These are phyloP conservation scores for Agapornis roseicollis DNA, from an alignment of 2,113 vertebrate genomes.

Conservation along the genomic window DNA sequence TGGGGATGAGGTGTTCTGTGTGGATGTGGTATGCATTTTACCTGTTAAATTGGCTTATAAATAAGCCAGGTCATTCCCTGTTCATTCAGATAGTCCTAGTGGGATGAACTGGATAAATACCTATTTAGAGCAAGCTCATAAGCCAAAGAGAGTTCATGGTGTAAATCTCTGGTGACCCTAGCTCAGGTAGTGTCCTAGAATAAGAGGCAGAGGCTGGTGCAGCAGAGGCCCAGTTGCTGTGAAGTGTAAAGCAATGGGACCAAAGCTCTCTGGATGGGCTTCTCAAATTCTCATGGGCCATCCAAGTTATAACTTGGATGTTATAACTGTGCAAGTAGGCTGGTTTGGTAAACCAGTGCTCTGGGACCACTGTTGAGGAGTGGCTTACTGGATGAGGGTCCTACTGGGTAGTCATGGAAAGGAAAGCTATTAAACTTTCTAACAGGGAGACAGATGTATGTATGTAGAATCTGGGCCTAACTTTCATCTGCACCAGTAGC, in stretches of 20 bases:
- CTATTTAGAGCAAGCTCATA: background rate
- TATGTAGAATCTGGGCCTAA: too few relatives aligned
- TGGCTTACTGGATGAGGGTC: too few relatives aligned
- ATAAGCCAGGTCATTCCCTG: background rate
- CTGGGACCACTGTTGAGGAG: too few relatives aligned
- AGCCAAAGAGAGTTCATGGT: background rate
- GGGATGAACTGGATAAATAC: background rate
- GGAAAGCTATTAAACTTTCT: too few relatives aligned
- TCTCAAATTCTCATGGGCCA: too few relatives aligned
- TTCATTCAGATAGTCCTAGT: background rate
- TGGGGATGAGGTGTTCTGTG: background rate
- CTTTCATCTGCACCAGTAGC: too few relatives aligned
- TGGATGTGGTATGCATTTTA: background rate
- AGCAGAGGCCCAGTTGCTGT: background rate
- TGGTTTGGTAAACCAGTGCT: too few relatives aligned
- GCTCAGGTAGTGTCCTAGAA: background rate
- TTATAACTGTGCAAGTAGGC: too few relatives aligned
- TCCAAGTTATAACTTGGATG: too few relatives aligned
- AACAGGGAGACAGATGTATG: too few relatives aligned
- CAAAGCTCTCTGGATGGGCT: background rate
- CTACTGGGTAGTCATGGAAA: too few relatives aligned
- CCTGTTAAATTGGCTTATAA: background rate
- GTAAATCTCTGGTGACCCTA: background rate
- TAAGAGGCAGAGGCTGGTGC: background rate
- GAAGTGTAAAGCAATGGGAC: background rate